Evolutionary conservation across 1,140 invertebrate species (phyloP).

Genomic region (silkworm (Bombyx mori)): ASM3026992v2 NC_085112.1:5905001-5905500

Average conservation of each 20-base stretch:
- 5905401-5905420: conserved; percentile 60
- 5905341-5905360: conserved; percentile 72
- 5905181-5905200: conserved; percentile 55
- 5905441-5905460: conserved; percentile 69
- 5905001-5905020: no score
- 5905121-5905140: background rate
- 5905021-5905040: no score
- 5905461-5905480: conserved; percentile 66
- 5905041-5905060: no score
- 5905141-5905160: conserved; percentile 6
- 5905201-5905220: conserved; percentile 59
- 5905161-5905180: conserved; percentile 46
- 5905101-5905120: no score
- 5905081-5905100: no score
- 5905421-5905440: conserved; percentile 68
- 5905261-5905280: conserved; percentile 70
- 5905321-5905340: conserved; percentile 66
- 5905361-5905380: conserved; percentile 71
- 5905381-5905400: conserved; percentile 69
- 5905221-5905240: conserved; percentile 60
- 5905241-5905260: conserved; percentile 72
- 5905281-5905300: conserved; percentile 59
- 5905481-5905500: conserved; percentile 56
- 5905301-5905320: conserved; percentile 60
- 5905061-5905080: no score